A percentile compares a stretch with the other conserved stretches of the same genome.
Conservation (phyloP, 2,113 vertebrate genomes). For the Scortum barcoo region DNA sequence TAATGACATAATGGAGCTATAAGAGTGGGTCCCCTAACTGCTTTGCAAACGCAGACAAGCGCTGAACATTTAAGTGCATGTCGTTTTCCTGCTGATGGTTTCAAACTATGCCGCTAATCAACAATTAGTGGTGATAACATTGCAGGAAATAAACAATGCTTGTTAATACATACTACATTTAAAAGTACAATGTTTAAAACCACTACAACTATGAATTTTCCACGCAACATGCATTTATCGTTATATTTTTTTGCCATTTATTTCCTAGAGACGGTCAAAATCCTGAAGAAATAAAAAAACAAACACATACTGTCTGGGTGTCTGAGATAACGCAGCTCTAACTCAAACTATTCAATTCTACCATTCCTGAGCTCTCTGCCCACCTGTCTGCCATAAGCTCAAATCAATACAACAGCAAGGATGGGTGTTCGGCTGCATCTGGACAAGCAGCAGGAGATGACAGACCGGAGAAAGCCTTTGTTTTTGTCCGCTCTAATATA, state of each 20-base stretch:
- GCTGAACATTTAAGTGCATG: no score
- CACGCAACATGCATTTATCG: not conserved
- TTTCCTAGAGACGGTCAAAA: not conserved
- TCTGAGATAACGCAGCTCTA: slow-evolving; percentile 4
- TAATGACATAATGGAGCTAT: no score
- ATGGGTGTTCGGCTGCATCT: not conserved
- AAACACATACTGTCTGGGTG: not conserved
- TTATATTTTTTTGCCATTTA: not conserved
- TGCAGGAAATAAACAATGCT: no score
- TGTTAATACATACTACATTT: no score
- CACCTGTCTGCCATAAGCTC: slow-evolving; percentile 10
- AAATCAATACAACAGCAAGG: slow-evolving; percentile 31
- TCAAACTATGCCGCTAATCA: no score
- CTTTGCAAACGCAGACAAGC: no score
- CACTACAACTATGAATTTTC: no score
- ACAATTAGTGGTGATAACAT: no score
- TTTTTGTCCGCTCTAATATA: slow-evolving; percentile 9
- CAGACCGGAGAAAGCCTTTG: not conserved
- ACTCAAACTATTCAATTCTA: slow-evolving; percentile 1
- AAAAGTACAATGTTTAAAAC: not conserved
- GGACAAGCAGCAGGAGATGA: slow-evolving; percentile 14
- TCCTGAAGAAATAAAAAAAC: not conserved
- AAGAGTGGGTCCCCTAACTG: no score
- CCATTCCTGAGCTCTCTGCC: slow-evolving; percentile 17
- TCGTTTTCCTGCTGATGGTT: no score